Conservation (phyloP, 2,113 vertebrate genomes). For the Rhinichthys klamathensis region DNA sequence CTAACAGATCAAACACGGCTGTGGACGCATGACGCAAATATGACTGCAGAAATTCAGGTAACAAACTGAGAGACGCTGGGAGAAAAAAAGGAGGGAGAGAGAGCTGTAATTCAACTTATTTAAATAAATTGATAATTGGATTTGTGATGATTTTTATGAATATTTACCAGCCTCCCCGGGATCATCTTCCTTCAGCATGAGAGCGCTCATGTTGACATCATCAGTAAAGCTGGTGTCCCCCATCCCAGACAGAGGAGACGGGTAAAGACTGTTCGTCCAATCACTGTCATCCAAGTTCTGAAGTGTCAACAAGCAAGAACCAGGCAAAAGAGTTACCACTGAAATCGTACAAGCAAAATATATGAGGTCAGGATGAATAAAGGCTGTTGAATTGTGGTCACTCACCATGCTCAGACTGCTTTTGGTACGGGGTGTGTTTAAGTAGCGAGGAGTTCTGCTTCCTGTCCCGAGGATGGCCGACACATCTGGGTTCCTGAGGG, state of each 20-base stretch:
- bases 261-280: constrained; percentile 80
- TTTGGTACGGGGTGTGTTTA: constrained; percentile 70
- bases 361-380: constrained; percentile 49
- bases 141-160: not conserved
- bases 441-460: constrained; percentile 72
- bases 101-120: not conserved
- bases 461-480: constrained; percentile 77
- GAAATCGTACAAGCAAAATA: not conserved
- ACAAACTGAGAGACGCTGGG: constrained; percentile 90
- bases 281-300: constrained; percentile 87
- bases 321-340: not conserved
- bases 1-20: constrained; percentile 90
- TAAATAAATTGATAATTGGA: not conserved
- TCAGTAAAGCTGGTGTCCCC: constrained; percentile 81
- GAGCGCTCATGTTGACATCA: constrained; percentile 85
- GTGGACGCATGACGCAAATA: constrained; percentile 88
- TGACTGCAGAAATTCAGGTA: constrained; percentile 88
- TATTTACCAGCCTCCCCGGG: constrained; percentile 89
- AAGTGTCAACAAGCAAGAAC: not conserved
- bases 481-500: constrained; percentile 75
- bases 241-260: constrained; percentile 74
- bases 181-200: constrained; percentile 91
- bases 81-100: constrained; percentile 47
- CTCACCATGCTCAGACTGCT: constrained; percentile 78
- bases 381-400: constrained; percentile 20